These are phyloP conservation scores for Albula goreensis DNA, from an alignment of 2,113 vertebrate genomes.

Conservation along the genomic window DNA sequence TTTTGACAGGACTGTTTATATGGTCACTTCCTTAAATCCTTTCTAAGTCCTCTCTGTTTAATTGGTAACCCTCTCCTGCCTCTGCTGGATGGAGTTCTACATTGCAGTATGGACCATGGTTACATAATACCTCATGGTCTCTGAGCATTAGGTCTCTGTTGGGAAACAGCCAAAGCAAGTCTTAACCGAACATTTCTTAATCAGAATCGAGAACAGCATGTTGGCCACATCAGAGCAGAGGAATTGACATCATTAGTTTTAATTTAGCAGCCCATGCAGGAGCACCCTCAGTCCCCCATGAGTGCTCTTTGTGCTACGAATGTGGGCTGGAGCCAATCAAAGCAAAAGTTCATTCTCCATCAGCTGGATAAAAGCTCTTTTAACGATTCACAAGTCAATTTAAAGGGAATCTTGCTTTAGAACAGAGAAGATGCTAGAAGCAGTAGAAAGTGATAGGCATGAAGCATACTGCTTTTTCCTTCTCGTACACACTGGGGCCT, in stretches of 20 bases:
- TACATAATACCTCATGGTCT: neutral
- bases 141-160: neutral
- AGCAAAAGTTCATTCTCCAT: neutral
- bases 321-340: neutral
- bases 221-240: neutral
- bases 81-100: neutral
- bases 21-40: neutral
- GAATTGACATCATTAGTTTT: neutral
- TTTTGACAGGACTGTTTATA: neutral
- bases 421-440: neutral
- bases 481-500: neutral
- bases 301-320: neutral
- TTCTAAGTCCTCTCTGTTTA: neutral
- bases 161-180: conserved; percentile 12
- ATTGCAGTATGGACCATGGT: neutral
- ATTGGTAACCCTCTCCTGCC: neutral
- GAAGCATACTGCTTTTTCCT: neutral
- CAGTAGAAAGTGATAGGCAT: neutral
- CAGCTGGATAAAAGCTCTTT: conserved; percentile 25
- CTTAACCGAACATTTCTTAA: conserved; percentile 11
- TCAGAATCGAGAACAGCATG: conserved; percentile 14
- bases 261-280: neutral
- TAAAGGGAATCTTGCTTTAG: neutral
- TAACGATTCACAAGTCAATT: conserved; percentile 27
- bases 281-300: neutral